phyloP scores from a whole-genome alignment of 2,888 invertebrate genomes.

The Drosophila rubida region DNA sequence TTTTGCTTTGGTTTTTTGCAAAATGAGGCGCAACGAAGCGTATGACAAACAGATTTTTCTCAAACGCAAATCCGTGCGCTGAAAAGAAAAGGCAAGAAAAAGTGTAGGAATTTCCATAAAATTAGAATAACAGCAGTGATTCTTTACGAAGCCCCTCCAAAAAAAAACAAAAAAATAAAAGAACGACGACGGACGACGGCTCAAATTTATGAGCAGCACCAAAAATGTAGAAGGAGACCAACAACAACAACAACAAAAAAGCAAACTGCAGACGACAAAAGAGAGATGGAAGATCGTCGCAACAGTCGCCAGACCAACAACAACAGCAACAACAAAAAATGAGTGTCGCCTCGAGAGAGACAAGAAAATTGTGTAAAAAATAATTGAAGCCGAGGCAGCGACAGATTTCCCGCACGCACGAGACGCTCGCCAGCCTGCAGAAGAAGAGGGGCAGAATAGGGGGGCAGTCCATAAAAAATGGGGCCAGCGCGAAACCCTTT shows the following conservation, averaged over 20 bases:
- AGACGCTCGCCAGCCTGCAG: neutral
- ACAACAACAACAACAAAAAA: constrained; percentile 33
- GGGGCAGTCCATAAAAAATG: constrained; percentile 39
- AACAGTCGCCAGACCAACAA: constrained; percentile 43
- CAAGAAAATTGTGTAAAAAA: constrained; percentile 76
- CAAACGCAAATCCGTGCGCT: constrained; percentile 79
- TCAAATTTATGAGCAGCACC: constrained; percentile 76
- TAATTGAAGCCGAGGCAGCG: constrained; percentile 76
- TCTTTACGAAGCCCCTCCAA: constrained; percentile 60
- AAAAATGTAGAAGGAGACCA: constrained; percentile 48
- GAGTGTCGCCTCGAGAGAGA: constrained; percentile 57
- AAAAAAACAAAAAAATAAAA: neutral
- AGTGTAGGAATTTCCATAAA: constrained; percentile 81
- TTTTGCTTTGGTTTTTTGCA: constrained; percentile 51
- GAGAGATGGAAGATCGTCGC: constrained; percentile 31
- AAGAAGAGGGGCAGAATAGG: constrained; percentile 1
- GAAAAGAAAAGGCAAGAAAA: constrained; percentile 73
- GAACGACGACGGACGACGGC: constrained; percentile 27
- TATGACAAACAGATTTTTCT: constrained; percentile 80
- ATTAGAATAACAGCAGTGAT: constrained; percentile 81
- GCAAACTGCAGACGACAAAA: constrained; percentile 16
- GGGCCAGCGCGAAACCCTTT: constrained; percentile 60
- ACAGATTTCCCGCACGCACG: constrained; percentile 70
- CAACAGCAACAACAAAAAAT: constrained; percentile 52
- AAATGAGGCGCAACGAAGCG: constrained; percentile 82